Evolutionary conservation across 2,888 invertebrate species (phyloP).

Genomic region (Neoaliturus tenellus): DNA sequence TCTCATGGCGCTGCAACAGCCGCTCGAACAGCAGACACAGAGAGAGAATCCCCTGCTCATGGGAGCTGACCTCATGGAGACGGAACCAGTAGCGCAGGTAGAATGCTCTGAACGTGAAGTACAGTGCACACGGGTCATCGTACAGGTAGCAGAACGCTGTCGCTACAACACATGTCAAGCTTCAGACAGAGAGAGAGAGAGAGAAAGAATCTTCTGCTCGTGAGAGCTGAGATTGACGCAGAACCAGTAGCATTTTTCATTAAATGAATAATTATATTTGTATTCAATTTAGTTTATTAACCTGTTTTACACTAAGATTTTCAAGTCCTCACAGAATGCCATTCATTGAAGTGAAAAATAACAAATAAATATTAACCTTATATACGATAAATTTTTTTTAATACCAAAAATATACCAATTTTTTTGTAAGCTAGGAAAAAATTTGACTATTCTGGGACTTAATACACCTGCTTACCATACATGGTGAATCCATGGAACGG

Average conservation of each 20-base stretch:
- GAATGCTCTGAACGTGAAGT: conserved; percentile 93
- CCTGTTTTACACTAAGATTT: too few relatives aligned
- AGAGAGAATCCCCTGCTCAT: conserved; percentile 95
- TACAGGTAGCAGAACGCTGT: conserved; percentile 96
- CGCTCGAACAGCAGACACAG: conserved; percentile 93
- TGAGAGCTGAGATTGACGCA: conserved; percentile 95
- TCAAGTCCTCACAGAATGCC: too few relatives aligned
- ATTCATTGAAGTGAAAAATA: too few relatives aligned
- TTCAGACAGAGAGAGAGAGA: conserved; percentile 93
- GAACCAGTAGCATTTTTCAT: conserved; percentile 97
- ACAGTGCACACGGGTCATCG: conserved; percentile 90
- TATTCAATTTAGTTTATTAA: too few relatives aligned
- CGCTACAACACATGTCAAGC: conserved; percentile 76
- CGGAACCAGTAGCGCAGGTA: conserved; percentile 95
- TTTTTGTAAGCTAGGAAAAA: too few relatives aligned
- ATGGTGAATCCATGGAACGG: conserved; percentile 98
- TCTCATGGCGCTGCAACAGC: conserved; percentile 92
- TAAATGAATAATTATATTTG: too few relatives aligned
- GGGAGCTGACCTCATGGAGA: conserved; percentile 93
- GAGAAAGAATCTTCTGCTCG: conserved; percentile 93
- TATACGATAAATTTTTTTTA: too few relatives aligned
- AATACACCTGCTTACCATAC: conserved; percentile 83
- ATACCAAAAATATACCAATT: too few relatives aligned
- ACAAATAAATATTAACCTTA: too few relatives aligned
- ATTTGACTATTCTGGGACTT: too few relatives aligned